A percentile compares a stretch with the other conserved stretches of the same genome.
These are phyloP conservation scores for Artibeus lituratus DNA, from an alignment of 2,797 vertebrate species.

Conservation along the genomic window DNA sequence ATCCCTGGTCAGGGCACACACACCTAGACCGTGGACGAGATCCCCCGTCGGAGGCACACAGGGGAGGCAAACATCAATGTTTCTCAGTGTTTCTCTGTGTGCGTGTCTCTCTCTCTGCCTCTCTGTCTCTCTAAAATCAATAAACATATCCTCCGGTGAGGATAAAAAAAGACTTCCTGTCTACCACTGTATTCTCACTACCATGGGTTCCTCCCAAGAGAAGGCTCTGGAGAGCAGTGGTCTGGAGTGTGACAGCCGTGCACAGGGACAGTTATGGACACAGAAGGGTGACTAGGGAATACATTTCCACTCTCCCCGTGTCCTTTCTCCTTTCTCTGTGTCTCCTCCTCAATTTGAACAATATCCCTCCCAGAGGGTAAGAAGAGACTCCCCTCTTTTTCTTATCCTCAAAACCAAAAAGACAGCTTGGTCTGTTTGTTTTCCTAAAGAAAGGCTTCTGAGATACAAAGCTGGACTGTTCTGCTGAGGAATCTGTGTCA, in stretches of 20 bases:
- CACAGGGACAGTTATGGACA: not conserved
- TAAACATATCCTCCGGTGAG: not conserved
- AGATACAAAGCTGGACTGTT: not conserved
- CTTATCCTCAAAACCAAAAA: not conserved
- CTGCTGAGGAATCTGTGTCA: not conserved
- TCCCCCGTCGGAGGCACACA: too few species aligned
- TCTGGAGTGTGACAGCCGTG: not conserved
- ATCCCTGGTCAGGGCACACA: not conserved
- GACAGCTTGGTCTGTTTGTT: not conserved
- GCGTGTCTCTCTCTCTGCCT: too few species aligned
- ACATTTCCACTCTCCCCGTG: not conserved
- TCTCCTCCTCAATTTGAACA: not conserved
- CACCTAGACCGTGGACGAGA: too few species aligned
- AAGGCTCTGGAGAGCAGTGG: not conserved
- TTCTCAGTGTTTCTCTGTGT: not conserved
- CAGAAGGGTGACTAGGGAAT: not conserved
- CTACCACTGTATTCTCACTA: not conserved
- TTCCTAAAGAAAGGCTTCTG: not conserved
- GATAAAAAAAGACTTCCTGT: not conserved
- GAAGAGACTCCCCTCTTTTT: not conserved
- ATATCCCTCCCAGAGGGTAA: not conserved
- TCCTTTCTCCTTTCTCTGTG: not conserved
- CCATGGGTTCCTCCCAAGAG: not conserved
- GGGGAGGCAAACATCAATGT: not conserved
- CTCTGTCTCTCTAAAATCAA: not conserved